Percentiles rank a stretch among this genome's conserved stretches.
These are phyloP conservation scores for Pelvicachromis taeniatus DNA, from an alignment of 2,113 vertebrate genomes.

Conservation along the genomic window DNA sequence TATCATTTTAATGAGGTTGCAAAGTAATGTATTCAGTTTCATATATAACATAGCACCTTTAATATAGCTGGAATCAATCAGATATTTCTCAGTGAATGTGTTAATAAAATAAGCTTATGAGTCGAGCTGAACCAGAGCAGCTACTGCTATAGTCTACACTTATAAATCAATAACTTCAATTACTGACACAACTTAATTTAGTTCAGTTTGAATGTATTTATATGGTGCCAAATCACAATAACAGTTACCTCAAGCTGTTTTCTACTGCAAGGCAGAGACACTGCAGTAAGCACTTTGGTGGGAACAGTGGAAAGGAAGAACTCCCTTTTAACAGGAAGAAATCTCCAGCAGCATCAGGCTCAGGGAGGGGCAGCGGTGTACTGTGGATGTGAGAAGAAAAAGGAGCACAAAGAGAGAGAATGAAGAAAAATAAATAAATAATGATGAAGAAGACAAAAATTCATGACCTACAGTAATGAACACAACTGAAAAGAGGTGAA, in stretches of 20 bases:
- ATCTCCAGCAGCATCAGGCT: background rate
- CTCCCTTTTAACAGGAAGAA: background rate
- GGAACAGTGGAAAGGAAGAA: background rate
- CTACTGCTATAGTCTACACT: background rate
- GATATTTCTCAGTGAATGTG: background rate
- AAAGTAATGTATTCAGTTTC: background rate
- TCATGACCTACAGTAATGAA: background rate
- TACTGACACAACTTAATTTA: background rate
- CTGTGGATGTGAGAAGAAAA: background rate
- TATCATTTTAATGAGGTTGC: background rate
- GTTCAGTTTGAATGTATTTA: background rate
- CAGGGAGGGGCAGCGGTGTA: background rate
- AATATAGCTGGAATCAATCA: background rate
- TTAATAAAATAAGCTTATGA: background rate
- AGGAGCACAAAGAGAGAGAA: background rate
- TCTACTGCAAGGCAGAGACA: background rate
- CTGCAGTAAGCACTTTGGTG: background rate
- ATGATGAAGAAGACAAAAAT: background rate
- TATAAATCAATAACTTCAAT: background rate
- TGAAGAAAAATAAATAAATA: background rate
- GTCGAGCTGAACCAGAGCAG: background rate
- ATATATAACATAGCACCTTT: background rate
- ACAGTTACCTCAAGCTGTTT: background rate
- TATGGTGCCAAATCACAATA: background rate
- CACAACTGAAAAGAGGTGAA: background rate